A percentile compares a stretch with the other conserved stretches of the same genome.
Conservation (phyloP, 2,888 invertebrate species). For the Ectemnius continuus region DNA sequence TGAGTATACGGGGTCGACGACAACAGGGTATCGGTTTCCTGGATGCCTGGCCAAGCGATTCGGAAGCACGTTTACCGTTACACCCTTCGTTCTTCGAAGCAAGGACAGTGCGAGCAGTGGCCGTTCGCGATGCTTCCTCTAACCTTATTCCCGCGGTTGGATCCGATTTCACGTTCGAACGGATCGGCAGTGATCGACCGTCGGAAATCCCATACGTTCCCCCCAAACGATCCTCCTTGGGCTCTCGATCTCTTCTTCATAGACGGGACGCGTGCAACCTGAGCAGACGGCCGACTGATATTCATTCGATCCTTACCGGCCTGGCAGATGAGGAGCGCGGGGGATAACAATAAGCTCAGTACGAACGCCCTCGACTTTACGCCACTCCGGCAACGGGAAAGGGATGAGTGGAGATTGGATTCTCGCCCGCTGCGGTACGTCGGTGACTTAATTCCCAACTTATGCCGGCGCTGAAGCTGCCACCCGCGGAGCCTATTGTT, state of each 20-base stretch:
- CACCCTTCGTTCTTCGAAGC: slow-evolving; percentile 28
- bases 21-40: slow-evolving; percentile 49
- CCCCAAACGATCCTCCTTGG: slow-evolving; percentile 59
- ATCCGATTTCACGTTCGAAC: slow-evolving; percentile 62
- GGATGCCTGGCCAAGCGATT: slow-evolving; percentile 58
- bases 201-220: slow-evolving; percentile 64
- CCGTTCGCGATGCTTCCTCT: slow-evolving; percentile 33
- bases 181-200: slow-evolving; percentile 56
- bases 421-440: slow-evolving; percentile 6
- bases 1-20: slow-evolving; percentile 19
- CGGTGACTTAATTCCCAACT: slow-evolving; percentile 8
- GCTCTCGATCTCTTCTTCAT: slow-evolving; percentile 25
- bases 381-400: slow-evolving; percentile 8
- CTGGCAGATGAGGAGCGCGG: slow-evolving; percentile 26
- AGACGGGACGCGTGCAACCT: slow-evolving; percentile 34
- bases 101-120: slow-evolving; percentile 22
- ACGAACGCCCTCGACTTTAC: slow-evolving; percentile 35
- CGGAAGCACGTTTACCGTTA: slow-evolving; percentile 59
- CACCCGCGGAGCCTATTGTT: slow-evolving; percentile 11
- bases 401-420: slow-evolving; percentile 26
- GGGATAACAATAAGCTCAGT: slow-evolving; percentile 46
- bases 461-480: not conserved
- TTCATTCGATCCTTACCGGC: slow-evolving; percentile 41
- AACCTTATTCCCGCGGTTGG: slow-evolving; percentile 55
- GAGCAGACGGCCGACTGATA: slow-evolving; percentile 36